Conservation (phyloP, 2,113 vertebrate species). For the Connochaetes taurinus region DNA sequence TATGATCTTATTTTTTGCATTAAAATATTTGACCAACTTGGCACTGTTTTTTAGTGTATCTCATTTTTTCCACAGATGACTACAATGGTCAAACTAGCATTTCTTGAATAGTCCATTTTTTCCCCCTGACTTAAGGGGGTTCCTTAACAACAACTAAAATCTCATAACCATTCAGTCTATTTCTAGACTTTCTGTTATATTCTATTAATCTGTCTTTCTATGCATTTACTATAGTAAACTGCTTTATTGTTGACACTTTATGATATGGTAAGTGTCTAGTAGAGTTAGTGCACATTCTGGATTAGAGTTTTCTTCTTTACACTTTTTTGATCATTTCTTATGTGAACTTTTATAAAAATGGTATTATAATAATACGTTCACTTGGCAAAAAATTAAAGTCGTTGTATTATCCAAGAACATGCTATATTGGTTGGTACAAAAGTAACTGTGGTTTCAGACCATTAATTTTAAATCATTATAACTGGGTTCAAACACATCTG, state of each 20-base stretch:
- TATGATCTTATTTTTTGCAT: background rate
- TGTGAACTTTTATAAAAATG: background rate
- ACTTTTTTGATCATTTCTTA: background rate
- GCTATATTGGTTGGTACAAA: background rate
- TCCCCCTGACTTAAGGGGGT: background rate
- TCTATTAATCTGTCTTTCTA: background rate
- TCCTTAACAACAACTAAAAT: background rate
- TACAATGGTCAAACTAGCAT: background rate
- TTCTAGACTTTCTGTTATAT: background rate
- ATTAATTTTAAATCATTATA: background rate
- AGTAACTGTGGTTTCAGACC: background rate
- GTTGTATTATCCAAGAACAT: background rate
- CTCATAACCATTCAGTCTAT: background rate
- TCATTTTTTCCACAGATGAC: background rate
- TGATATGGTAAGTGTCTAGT: background rate
- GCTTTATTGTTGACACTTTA: background rate
- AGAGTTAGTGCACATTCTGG: background rate
- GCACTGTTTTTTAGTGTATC: background rate
- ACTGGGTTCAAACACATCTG: background rate
- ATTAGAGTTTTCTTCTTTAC: background rate
- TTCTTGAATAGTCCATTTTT: background rate
- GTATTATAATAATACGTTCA: background rate
- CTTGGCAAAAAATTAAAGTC: background rate
- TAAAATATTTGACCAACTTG: background rate
- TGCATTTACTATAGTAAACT: background rate